Evolutionary conservation across 2,113 vertebrate species (phyloP).

Genomic region (Hiodon alosoides): DNA sequence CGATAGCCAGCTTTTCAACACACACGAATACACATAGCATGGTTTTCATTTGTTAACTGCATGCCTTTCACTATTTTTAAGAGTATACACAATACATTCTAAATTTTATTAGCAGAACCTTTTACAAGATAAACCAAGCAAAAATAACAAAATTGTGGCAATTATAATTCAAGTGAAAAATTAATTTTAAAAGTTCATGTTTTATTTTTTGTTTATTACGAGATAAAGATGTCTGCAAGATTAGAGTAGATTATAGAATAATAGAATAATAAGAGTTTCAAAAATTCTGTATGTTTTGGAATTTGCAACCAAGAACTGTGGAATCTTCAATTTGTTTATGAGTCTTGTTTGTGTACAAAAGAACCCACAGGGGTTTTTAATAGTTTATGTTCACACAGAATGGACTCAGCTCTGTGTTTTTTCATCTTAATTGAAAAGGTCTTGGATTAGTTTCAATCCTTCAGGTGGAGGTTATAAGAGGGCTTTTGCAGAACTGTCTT

Average conservation of each 20-base stretch:
- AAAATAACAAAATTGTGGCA: not conserved
- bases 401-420: not conserved
- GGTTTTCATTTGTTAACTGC: no score
- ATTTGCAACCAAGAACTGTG: conserved; percentile 2
- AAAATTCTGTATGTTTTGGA: not conserved
- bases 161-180: no score
- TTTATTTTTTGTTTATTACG: not conserved
- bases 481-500: conserved; percentile 6
- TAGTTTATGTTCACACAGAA: not conserved
- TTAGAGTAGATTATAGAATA: not conserved
- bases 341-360: not conserved
- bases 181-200: no score
- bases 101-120: no score
- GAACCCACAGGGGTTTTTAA: no score
- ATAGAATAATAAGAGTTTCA: not conserved
- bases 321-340: conserved; percentile 12
- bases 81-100: no score
- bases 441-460: conserved; percentile 11
- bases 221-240: conserved; percentile 14
- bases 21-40: not conserved
- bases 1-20: not conserved
- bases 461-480: not conserved
- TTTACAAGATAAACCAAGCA: no score
- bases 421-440: conserved; percentile 10
- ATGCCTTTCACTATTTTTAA: no score